Base-by-base conservation (phyloP, 2,797 vertebrate genomes). In the Brachymystax lenok region DNA sequence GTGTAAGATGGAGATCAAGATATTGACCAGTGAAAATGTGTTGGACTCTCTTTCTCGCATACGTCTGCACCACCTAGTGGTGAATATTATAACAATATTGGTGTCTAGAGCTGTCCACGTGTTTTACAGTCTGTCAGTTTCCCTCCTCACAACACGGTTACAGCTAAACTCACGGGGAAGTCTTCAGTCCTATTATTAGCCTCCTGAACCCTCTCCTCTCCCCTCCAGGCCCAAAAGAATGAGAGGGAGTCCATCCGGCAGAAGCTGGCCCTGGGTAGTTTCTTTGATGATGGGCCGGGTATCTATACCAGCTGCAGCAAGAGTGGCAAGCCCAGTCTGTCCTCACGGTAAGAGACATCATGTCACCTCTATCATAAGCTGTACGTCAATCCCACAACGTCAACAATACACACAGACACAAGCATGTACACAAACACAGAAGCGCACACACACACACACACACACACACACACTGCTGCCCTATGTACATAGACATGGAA, bases 221-320 rank as follows among this genome's bases (percentile, higher is more conserved):
- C 88, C 1, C 63, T 21, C 35, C 85, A 99, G 98, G 98, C 98
- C 91, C 98, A 99, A 91, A 99, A 99, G 94, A 99, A 98, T 96
- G 98, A 99, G 92, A 95, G 98, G 51, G 98, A 99, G 91, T 99
- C 97, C 63, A 99, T 99, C 93, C 92, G 98, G 90, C 97, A 99
- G 96, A 99, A 99, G 92, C 89, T 99, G 95, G 98, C 98, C 3
- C 94, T 99, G 86, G 98, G 98, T 83, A 98, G 97, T 91, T 99
- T 99, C 95, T 99, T 99, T n/a, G 98, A 99, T n/a, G 98, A 99
- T 92, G 98, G 98, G 81, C 98, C 97, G 0, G 97, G 97, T 75
- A 96, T 99, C 88, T 99, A 99, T 79, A 99, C 97, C 79, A 96
- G 96, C 95, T 98, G 97, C 91, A 99, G 97, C 94, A 98, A 96